Conservation (phyloP, 2,888 invertebrate genomes). For the Beris chalybata region DNA sequence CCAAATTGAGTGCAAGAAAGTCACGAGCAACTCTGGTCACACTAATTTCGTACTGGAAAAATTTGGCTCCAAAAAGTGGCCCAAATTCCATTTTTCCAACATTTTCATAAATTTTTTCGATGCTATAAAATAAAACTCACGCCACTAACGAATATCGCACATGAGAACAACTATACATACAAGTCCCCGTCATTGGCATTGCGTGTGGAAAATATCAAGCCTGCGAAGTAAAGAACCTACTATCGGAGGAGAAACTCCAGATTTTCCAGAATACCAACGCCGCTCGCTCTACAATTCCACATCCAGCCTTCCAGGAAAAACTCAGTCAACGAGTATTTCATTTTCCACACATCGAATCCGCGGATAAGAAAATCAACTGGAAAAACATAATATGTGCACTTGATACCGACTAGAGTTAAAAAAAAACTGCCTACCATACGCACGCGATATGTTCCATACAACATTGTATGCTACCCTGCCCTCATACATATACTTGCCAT, state of each 20-base stretch:
- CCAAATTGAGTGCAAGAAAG: too few relatives aligned
- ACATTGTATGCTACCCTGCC: background rate
- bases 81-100: too few relatives aligned
- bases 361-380: background rate
- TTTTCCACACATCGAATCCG: slow-evolving; percentile 8
- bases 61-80: too few relatives aligned
- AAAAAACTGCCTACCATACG: too few relatives aligned
- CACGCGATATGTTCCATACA: too few relatives aligned
- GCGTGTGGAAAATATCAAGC: slow-evolving; percentile 8
- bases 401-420: too few relatives aligned
- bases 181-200: too few relatives aligned
- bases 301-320: slow-evolving; percentile 12
- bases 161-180: background rate
- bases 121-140: background rate
- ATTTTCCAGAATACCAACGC: background rate
- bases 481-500: background rate
- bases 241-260: slow-evolving; percentile 1
- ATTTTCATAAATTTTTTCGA: too few relatives aligned
- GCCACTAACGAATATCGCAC: slow-evolving; percentile 28
- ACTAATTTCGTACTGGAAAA: too few relatives aligned
- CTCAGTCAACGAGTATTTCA: background rate
- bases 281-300: background rate
- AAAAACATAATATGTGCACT: background rate
- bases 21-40: too few relatives aligned
- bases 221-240: slow-evolving; percentile 14